These are phyloP conservation scores for Philhelius pedissequus DNA, from an alignment of 2,888 invertebrate genomes.

Conservation along the genomic window DNA sequence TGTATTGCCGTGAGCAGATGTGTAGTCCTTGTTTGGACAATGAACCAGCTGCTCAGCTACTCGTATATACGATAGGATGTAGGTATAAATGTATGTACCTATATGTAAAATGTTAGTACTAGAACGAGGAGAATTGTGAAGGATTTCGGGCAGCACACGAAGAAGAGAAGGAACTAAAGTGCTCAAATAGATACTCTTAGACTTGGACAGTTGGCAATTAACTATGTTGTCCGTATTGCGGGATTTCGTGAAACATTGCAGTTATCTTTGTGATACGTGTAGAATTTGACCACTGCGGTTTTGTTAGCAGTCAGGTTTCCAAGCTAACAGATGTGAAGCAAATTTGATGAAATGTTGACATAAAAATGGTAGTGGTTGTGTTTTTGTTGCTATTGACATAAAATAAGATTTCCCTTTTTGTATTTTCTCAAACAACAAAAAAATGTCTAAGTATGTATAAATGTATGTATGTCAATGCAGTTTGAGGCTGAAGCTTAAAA, in stretches of 20 bases:
- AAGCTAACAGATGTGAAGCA: conserved; percentile 39
- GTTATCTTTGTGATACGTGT: conserved; percentile 53
- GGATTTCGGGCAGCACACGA: not conserved
- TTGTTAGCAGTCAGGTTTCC: conserved; percentile 17
- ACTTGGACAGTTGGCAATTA: conserved; percentile 64
- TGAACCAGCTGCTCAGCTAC: conserved; percentile 10
- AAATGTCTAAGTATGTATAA: not conserved
- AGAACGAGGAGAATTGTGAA: not conserved
- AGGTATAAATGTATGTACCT: no score
- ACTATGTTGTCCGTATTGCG: conserved; percentile 64
- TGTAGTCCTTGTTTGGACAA: conserved; percentile 24
- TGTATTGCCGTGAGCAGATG: conserved; percentile 50
- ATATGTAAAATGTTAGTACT: not conserved
- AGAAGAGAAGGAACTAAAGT: conserved; percentile 25
- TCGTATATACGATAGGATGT: no score
- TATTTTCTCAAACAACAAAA: not conserved
- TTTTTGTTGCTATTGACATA: not conserved
- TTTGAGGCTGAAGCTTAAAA: no score
- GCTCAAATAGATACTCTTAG: conserved; percentile 50
- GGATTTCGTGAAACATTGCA: conserved; percentile 58
- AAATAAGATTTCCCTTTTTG: not conserved
- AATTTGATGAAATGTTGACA: conserved; percentile 22
- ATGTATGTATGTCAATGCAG: no score
- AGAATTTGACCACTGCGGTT: conserved; percentile 47
- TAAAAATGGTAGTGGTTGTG: not conserved